Base-by-base conservation (phyloP, 1,140 invertebrate genomes). In the Euglossa dilemma region DNA sequence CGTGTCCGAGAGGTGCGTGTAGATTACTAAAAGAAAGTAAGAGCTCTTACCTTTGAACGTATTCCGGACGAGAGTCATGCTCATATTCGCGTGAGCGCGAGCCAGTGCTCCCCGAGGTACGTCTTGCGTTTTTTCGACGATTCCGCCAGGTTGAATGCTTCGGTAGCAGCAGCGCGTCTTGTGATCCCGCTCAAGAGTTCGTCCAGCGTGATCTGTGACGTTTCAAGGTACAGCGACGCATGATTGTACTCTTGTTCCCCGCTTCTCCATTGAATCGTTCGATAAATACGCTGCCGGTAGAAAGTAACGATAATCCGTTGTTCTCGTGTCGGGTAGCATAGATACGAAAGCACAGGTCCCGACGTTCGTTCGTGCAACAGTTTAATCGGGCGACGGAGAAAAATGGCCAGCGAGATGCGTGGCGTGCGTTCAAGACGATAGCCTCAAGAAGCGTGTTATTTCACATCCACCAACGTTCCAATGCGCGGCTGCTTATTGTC, bases 1-100 rank as follows among this genome's bases (percentile, higher is more conserved):
- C 23, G 54, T 52, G 12, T 36, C 9, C 14, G 3, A 16, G 28
- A 36, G 4, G 14, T 23, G 36, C 14, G 45, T 52, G 36, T 50
- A 43, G 23, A 14, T 75, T 36, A 76, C n/a, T n/a, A 2, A 28
- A 25, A 43, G 9, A 25, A 9, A 6, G 25, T 16, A 25, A 47
- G 12, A 16, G n/a, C 90, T 36, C 36, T 57, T 79, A 94, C 94
- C 94, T 94, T 94, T 94, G 75, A 93, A 92, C 80, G 91, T 84
- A 87, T 92, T 94, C 80, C 93, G 91, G 85, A 93, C 93, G 88
- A 94, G 93, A 92, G 94, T 94, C 94, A 94, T 94, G 92, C 92
- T 94, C 94, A 94, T 94, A 94, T 94, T 94, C 93, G 91, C 91
- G 91, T 86, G 54, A 83, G 59, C 80, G 69, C 81, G 81, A 87